Evolutionary conservation across 2,113 vertebrate species (phyloP).

Genomic region (Fulmarus glacialis): DNA sequence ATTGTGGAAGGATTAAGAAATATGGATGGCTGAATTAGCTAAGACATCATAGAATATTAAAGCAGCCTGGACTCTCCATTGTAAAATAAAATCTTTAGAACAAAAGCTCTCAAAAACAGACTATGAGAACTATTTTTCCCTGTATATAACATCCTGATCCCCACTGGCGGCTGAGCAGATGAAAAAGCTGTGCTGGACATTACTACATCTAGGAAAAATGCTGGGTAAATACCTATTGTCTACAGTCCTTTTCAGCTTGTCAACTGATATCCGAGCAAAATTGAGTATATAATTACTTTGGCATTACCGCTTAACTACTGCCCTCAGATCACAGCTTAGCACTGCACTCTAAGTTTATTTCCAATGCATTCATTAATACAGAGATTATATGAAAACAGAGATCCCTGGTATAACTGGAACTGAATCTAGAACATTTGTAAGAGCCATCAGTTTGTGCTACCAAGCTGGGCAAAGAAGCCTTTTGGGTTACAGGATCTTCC

Average conservation of each 20-base stretch:
- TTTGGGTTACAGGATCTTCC: neutral
- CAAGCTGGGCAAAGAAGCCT: neutral
- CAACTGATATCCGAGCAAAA: rapidly evolving
- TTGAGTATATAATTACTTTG: rapidly evolving
- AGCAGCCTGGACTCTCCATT: neutral
- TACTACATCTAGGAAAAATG: neutral
- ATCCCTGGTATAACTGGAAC: rapidly evolving
- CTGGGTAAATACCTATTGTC: neutral
- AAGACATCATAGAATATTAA: neutral
- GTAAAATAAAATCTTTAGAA: neutral
- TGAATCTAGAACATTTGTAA: neutral
- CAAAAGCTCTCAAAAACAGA: neutral
- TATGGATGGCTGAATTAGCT: neutral
- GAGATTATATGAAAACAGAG: neutral
- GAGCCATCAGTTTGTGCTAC: neutral
- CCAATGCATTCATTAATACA: rapidly evolving
- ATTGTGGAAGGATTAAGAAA: neutral
- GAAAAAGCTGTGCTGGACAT: neutral
- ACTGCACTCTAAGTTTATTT: neutral
- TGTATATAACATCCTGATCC: neutral
- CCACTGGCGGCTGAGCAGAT: neutral
- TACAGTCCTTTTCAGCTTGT: neutral
- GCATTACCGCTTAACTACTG: neutral
- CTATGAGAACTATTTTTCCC: neutral
- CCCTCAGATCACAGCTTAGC: neutral